A percentile compares a stretch with the other conserved stretches of the same genome.
phyloP scores from a whole-genome alignment of 2,797 vertebrate species.

The Scyliorhinus canicula region DNA sequence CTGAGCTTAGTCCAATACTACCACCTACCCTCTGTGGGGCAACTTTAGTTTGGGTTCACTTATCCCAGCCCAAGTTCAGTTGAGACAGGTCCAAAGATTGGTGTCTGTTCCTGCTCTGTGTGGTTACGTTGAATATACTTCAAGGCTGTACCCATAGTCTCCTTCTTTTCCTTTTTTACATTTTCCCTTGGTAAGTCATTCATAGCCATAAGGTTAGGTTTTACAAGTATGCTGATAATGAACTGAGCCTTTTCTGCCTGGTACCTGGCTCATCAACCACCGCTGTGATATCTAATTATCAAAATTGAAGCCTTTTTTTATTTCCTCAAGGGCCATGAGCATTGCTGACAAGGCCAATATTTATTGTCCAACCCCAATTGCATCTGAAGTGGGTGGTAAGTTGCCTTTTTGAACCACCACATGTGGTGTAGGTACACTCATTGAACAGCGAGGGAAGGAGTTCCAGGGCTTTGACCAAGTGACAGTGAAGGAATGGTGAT shows the following conservation, averaged over 20 bases:
- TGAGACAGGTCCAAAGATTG: neutral
- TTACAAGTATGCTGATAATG: neutral
- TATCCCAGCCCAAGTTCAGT: neutral
- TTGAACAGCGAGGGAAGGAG: too few species aligned
- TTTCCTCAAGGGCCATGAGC: neutral
- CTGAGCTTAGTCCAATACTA: neutral
- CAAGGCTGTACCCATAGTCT: neutral
- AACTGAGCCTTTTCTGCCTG: neutral
- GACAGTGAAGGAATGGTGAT: too few species aligned
- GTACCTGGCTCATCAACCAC: neutral
- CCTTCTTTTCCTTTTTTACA: neutral
- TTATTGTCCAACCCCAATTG: neutral
- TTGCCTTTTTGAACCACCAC: neutral
- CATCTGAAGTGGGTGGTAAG: neutral
- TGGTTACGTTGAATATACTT: neutral
- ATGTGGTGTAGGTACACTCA: too few species aligned
- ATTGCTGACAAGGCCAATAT: neutral
- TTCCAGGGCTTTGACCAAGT: too few species aligned
- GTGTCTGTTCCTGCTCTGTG: neutral
- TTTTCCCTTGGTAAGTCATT: neutral
- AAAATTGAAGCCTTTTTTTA: neutral
- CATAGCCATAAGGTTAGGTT: neutral
- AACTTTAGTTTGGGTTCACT: neutral
- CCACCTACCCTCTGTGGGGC: neutral
- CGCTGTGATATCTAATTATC: neutral